Base-by-base conservation (phyloP, 1,140 invertebrate species). In the Antheraea pernyi region DNA sequence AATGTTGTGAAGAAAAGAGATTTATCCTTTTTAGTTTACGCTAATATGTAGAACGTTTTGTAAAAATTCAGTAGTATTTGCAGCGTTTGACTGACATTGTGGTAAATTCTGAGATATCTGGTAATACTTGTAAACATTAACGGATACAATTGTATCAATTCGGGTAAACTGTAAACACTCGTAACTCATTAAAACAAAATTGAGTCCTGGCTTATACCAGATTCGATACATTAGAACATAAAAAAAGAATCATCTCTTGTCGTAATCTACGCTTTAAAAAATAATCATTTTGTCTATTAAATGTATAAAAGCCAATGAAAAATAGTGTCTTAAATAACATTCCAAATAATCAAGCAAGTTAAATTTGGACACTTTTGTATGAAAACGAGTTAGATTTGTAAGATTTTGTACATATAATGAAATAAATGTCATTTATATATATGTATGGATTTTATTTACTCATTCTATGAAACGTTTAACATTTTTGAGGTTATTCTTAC, bases 281-380 rank as follows among this genome's bases (percentile, higher is more conserved):
- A 13, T 11, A 53, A 53, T 53, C 46, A 53, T 16, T 53, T 16
- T 53, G 16, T 53, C 16, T 53, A 53, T 19, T 30, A 16, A 61
- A 61, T 36, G 60, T 61, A 61, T 19, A 61, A 83, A 81, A 91
- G 80, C 74, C 74, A 78, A 85, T 86, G 79, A 79, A 86, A 80
- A 83, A 89, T 88, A 89, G 88, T 91, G 90, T 92, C 87, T 91
- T 91, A 86, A 74, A 83, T 84, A 89, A 92, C 90, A 92, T 92
- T 92, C 90, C 90, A 92, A 85, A 83, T 92, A 89, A 81, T 88
- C 83, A 81, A 90, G 85, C 85, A 89, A 80, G 76, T 86, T 85
- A 89, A 89, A 90, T 89, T 91, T 91, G 88, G 88, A 91, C 86
- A 91, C 87, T 91, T 91, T 91, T 91, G 89, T 91, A 91, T 88